phyloP scores from a whole-genome alignment of 2,797 vertebrate genomes.

The Cheirogaleus major region DNA sequence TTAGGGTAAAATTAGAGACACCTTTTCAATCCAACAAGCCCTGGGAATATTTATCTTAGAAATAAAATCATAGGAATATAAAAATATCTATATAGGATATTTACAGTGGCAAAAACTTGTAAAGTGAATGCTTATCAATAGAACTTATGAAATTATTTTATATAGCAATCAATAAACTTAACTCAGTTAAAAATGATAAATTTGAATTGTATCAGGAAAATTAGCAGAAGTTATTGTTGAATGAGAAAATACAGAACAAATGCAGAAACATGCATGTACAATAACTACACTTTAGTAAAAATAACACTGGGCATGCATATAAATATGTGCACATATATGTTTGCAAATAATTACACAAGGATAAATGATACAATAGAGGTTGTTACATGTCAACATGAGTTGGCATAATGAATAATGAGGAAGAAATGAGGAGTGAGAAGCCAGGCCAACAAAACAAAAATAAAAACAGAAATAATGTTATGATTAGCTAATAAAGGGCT shows the following conservation, averaged over 20 bases:
- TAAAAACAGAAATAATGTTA: neutral
- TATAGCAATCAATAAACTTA: neutral
- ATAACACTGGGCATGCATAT: neutral
- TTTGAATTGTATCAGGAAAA: neutral
- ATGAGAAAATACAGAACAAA: neutral
- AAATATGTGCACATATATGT: neutral
- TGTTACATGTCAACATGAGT: neutral
- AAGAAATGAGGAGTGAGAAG: neutral
- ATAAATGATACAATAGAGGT: neutral
- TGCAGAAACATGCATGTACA: neutral
- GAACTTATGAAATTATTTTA: neutral
- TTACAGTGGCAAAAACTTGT: neutral
- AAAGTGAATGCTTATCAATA: neutral
- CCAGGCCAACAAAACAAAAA: neutral
- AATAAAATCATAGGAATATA: neutral
- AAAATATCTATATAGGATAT: neutral
- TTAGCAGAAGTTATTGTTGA: neutral
- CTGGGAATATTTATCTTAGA: neutral
- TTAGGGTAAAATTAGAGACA: neutral
- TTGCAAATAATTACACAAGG: neutral
- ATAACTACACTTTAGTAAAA: neutral
- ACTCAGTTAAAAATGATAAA: neutral
- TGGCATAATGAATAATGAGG: neutral
- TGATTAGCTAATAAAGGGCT: neutral
- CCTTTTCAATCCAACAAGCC: neutral